Evolutionary conservation across 2,888 invertebrate genomes (phyloP).

Genomic region (Zeuzera pyrina): DNA sequence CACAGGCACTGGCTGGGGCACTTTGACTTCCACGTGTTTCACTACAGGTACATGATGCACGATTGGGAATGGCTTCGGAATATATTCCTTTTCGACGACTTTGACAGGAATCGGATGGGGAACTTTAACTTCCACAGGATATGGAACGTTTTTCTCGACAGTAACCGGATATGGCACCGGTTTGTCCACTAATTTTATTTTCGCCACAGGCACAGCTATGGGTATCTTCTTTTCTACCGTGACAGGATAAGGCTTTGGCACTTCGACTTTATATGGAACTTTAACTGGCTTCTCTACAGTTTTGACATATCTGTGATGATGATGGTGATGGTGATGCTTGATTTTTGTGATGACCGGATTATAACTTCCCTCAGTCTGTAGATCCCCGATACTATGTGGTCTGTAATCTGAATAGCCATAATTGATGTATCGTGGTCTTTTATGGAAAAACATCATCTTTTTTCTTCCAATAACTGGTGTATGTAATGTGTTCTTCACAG

Average conservation of each 20-base stretch:
- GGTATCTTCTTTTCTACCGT: constrained; percentile 55
- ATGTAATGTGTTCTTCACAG: constrained; percentile 20
- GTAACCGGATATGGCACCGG: constrained; percentile 53
- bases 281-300: constrained; percentile 71
- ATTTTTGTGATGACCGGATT: constrained; percentile 49
- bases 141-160: constrained; percentile 60
- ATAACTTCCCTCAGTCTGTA: constrained; percentile 38
- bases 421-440: constrained; percentile 37
- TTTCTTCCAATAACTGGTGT: constrained; percentile 32
- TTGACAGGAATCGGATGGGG: constrained; percentile 66
- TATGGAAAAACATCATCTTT: constrained; percentile 39
- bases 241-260: constrained; percentile 70
- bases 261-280: constrained; percentile 66
- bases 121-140: constrained; percentile 55
- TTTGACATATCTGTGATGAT: constrained; percentile 76
- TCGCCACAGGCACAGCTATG: constrained; percentile 45
- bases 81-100: constrained; percentile 63
- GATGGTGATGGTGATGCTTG: constrained; percentile 78
- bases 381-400: constrained; percentile 33
- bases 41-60: constrained; percentile 55
- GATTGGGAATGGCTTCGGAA: constrained; percentile 62
- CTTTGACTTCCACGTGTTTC: constrained; percentile 54
- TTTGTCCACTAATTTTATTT: constrained; percentile 32
- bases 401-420: constrained; percentile 44
- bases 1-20: constrained; percentile 50